A percentile compares a stretch with the other conserved stretches of the same genome.
phyloP scores from a whole-genome alignment of 1,140 invertebrate genomes.

The Cheumatopsyche charites region DNA sequence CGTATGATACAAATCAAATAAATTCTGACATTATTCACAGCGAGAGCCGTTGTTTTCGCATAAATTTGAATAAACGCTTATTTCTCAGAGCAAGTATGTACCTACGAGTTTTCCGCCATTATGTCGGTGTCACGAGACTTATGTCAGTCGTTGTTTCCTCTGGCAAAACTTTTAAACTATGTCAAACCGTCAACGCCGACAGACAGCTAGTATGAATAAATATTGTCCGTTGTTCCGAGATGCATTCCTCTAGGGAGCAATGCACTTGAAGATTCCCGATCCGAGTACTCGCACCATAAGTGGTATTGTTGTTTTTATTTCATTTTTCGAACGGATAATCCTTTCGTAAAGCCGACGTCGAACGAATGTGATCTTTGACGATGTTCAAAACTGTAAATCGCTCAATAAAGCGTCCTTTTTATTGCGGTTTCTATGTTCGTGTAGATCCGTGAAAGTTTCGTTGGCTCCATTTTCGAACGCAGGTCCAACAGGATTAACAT shows the following conservation, averaged over 20 bases:
- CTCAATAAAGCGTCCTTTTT: conserved; percentile 19
- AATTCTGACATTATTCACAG: too few relatives aligned
- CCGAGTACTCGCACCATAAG: neutral
- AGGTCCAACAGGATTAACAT: conserved; percentile 4
- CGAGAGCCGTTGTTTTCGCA: too few relatives aligned
- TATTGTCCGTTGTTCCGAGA: conserved; percentile 8
- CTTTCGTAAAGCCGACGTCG: neutral
- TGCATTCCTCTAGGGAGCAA: conserved; percentile 13
- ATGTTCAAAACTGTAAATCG: neutral
- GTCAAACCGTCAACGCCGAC: neutral
- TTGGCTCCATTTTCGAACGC: neutral
- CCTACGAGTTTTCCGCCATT: neutral
- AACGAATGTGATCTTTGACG: neutral
- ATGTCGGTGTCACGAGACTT: neutral
- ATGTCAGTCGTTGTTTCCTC: conserved; percentile 11
- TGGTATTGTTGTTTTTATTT: neutral
- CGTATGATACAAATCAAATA: too few relatives aligned
- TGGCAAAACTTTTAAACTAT: conserved; percentile 4
- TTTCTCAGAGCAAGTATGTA: too few relatives aligned
- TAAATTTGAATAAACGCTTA: too few relatives aligned
- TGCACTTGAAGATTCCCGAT: conserved; percentile 9
- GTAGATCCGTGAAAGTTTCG: neutral
- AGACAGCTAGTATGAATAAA: conserved; percentile 12
- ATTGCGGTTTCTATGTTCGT: neutral
- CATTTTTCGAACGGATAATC: neutral